Evolutionary conservation across 2,797 vertebrate genomes (phyloP), one percentile per base, ranked within the genome.

Genomic region (Hipposideros larvatus): DNA sequence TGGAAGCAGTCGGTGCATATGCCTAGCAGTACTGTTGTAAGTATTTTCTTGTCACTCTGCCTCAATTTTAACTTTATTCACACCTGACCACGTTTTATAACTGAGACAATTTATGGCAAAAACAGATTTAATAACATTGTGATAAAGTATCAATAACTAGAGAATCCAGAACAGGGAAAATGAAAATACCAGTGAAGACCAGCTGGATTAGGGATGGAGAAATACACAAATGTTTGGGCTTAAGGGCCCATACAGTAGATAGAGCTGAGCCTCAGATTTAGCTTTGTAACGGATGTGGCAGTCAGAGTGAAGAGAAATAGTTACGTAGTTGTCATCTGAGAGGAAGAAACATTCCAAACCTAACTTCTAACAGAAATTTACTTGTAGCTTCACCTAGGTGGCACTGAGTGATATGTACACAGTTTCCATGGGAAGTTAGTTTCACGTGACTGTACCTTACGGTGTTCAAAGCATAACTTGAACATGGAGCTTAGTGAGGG

Each of bases 21-120:
- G 21, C 86, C 55, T 84, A 22, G 14, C 22, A 41, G 28, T 24
- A 41, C 43, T 87, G 2, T 34, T 57, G 13, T 70, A 7, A 19
- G 9, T 87, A 15, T 77, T 85, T 90, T 82, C 26, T 87, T 94
- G 21, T 84, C 53, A 31, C 6, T 94, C 51, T 34, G 55, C 66
- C 41, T 96, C 53, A 74, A 31, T 87, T 94, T 92, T 87, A 61
- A 65, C 92, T 95, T 87, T 86, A 75, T 90, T 94, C 59, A 66
- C 75, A 59, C 22, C 22, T 26, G 22, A 53, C 82, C 41, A 66
- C 26, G 79, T 87, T 90, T 94, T 84, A 77, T 61, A 74, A 73
- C 79, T 61, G 65, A 68, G 26, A 31, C 57, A 68, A 73, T n/a
- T 77, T 85, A 66, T n/a, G 61, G 46, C 2, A 78, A 93, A 16